These are phyloP conservation scores for Acronicta aceris DNA, from an alignment of 2,888 invertebrate genomes.

Conservation along the genomic window DNA sequence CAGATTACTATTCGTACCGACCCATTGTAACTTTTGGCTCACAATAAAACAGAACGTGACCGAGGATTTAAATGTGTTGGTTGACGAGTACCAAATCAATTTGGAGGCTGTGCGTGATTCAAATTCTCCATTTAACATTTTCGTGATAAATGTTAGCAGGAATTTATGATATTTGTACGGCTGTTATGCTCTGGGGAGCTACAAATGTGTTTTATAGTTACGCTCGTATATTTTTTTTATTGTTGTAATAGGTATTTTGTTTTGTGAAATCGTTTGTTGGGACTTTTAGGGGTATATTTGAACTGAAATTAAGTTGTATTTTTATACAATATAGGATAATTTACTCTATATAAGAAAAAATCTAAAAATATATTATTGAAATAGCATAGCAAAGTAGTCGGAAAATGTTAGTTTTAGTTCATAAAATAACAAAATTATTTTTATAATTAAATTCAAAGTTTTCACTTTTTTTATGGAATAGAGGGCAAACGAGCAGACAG, in stretches of 20 bases:
- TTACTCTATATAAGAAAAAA: too few relatives aligned
- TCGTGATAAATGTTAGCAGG: slow-evolving; percentile 45
- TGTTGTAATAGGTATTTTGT: slow-evolving; percentile 20
- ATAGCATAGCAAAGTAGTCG: too few relatives aligned
- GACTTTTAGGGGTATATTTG: not conserved
- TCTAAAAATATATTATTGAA: too few relatives aligned
- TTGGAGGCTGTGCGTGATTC: slow-evolving; percentile 76
- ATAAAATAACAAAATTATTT: too few relatives aligned
- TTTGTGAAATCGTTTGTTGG: slow-evolving; percentile 18
- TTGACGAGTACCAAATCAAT: slow-evolving; percentile 81
- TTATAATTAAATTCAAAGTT: too few relatives aligned
- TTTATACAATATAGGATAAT: too few relatives aligned
- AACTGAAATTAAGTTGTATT: not conserved
- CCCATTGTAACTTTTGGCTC: slow-evolving; percentile 82
- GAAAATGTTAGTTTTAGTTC: too few relatives aligned
- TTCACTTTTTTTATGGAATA: too few relatives aligned
- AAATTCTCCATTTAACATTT: slow-evolving; percentile 70
- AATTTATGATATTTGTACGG: slow-evolving; percentile 52
- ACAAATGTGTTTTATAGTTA: slow-evolving; percentile 53
- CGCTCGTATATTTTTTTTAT: slow-evolving; percentile 35
- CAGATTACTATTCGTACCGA: slow-evolving; percentile 70
- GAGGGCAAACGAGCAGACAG: too few relatives aligned
- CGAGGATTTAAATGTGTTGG: slow-evolving; percentile 77
- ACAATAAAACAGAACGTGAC: slow-evolving; percentile 84
- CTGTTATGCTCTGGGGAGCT: slow-evolving; percentile 46